These are phyloP conservation scores for Calcarius lapponicus DNA, from an alignment of 2,797 vertebrate species.

Conservation along the genomic window DNA sequence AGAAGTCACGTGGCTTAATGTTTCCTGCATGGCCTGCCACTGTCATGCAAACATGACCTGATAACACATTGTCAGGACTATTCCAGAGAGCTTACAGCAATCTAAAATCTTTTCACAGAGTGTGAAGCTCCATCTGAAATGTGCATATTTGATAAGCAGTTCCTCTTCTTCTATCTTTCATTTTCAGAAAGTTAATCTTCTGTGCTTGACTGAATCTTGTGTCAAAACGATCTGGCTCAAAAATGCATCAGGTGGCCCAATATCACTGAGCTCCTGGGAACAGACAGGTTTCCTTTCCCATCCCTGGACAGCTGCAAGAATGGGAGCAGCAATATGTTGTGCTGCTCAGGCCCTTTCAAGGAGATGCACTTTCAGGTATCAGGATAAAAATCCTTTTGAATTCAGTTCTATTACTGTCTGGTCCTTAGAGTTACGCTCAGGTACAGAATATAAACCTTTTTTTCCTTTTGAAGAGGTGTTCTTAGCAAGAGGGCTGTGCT, in stretches of 20 bases:
- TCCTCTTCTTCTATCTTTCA: constrained; percentile 73
- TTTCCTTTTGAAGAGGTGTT: background rate
- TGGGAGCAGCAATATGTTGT: background rate
- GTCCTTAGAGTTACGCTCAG: background rate
- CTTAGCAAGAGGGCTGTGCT: background rate
- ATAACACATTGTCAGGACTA: constrained; percentile 86
- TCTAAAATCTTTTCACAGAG: constrained; percentile 82
- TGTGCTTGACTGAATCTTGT: constrained; percentile 57
- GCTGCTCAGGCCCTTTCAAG: background rate
- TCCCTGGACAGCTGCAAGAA: background rate
- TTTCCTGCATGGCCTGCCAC: constrained; percentile 82
- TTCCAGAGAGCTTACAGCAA: constrained; percentile 80
- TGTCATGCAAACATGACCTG: constrained; percentile 90
- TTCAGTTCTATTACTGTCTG: background rate
- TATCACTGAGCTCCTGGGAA: background rate
- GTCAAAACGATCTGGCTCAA: constrained; percentile 12
- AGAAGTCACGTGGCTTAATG: constrained; percentile 89
- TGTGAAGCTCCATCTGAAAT: constrained; percentile 81
- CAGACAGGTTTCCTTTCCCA: background rate
- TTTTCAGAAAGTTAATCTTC: constrained; percentile 79
- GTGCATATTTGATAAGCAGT: constrained; percentile 81
- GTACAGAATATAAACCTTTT: background rate
- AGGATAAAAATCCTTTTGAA: background rate
- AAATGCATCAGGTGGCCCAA: constrained; percentile 51
- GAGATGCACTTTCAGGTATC: background rate